Evolutionary conservation across 2,888 invertebrate species (phyloP).

Genomic region (Amorpha juglandis): DNA sequence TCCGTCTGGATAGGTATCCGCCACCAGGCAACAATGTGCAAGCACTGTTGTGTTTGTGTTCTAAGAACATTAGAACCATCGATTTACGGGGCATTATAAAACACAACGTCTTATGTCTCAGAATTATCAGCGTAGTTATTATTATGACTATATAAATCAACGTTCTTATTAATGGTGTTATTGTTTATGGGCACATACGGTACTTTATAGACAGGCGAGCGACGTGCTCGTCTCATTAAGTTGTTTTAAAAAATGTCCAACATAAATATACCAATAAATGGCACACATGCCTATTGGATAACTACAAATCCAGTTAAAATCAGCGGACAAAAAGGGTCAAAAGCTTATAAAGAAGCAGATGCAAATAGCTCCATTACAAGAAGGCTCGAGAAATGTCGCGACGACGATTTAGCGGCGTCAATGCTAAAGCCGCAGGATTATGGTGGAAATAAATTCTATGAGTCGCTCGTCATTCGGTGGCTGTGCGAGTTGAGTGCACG

Average conservation of each 20-base stretch:
- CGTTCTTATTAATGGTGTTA: too few relatives aligned
- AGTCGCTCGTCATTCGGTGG: conserved; percentile 17
- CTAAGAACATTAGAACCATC: too few relatives aligned
- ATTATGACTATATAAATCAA: too few relatives aligned
- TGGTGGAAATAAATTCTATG: conserved; percentile 27
- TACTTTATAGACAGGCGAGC: too few relatives aligned
- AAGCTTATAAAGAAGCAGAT: conserved; percentile 14
- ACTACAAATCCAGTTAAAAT: background rate
- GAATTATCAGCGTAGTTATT: too few relatives aligned
- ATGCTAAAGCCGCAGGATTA: conserved; percentile 28
- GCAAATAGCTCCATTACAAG: conserved; percentile 29
- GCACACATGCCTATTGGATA: background rate
- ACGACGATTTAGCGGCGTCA: conserved; percentile 26
- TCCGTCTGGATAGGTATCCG: too few relatives aligned
- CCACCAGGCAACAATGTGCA: too few relatives aligned
- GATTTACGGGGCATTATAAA: too few relatives aligned
- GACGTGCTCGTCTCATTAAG: too few relatives aligned
- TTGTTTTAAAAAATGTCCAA: background rate
- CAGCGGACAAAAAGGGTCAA: background rate
- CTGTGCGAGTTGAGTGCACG: background rate
- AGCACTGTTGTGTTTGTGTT: too few relatives aligned
- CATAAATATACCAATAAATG: background rate
- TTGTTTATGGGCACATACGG: too few relatives aligned
- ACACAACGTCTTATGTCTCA: too few relatives aligned
- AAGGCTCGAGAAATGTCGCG: conserved; percentile 21